Percentiles rank a stretch among this genome's conserved stretches.
Conservation (phyloP, 2,888 invertebrate genomes). For the Lasioglossum vierecki region DNA sequence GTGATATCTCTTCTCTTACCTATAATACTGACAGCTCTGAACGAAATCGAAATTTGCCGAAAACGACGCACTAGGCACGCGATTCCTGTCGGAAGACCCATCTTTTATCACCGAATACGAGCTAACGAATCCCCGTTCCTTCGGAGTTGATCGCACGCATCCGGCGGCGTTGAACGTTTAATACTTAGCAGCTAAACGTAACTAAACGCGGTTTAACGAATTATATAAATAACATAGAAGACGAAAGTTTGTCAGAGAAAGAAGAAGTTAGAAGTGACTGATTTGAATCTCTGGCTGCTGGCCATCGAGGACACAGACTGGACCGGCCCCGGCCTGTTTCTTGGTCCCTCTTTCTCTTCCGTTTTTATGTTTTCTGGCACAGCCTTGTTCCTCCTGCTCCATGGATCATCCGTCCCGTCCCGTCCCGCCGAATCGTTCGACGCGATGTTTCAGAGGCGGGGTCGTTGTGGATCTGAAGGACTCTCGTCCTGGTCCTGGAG, state of each 20-base stretch:
- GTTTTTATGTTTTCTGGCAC: constrained; percentile 57
- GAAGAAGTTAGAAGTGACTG: constrained; percentile 62
- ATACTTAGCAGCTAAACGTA: constrained; percentile 65
- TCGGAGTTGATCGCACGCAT: constrained; percentile 33
- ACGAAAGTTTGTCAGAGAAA: constrained; percentile 61
- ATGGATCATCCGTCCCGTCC: constrained; percentile 19
- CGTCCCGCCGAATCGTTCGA: constrained; percentile 9
- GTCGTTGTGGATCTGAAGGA: constrained; percentile 24
- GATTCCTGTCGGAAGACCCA: constrained; percentile 50
- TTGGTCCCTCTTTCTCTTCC: constrained; percentile 64
- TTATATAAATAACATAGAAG: constrained; percentile 64
- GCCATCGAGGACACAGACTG: constrained; percentile 25
- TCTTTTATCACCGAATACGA: constrained; percentile 23
- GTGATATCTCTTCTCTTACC: constrained; percentile 1
- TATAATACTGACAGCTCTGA: constrained; percentile 51
- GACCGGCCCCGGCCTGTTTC: constrained; percentile 11
- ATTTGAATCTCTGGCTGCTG: constrained; percentile 45
- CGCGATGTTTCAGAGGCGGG: background rate
- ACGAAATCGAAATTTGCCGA: constrained; percentile 1
- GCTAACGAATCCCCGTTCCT: constrained; percentile 32
- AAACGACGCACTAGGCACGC: constrained; percentile 7
- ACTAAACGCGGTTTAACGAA: constrained; percentile 49
- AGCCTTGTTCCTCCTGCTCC: constrained; percentile 60
- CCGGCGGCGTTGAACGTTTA: constrained; percentile 51
- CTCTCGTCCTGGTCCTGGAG: constrained; percentile 35